Evolutionary conservation across 2,797 vertebrate species (phyloP).

Genomic region (Odontamblyopus rebecca): DNA sequence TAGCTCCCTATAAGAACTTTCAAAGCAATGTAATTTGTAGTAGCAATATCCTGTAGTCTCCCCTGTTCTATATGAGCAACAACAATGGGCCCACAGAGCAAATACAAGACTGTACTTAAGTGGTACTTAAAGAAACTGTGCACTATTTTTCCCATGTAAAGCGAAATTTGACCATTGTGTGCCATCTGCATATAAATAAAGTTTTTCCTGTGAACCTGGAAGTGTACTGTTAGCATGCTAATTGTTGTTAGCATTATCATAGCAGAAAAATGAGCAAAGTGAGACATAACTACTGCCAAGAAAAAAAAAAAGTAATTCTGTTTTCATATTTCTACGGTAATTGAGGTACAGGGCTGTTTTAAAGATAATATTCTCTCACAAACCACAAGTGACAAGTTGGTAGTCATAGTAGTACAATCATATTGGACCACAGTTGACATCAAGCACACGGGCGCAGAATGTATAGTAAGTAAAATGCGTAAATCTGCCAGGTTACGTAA

Average conservation of each 20-base stretch:
- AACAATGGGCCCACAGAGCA: not conserved
- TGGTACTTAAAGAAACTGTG: not conserved
- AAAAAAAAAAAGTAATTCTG: too few relatives aligned
- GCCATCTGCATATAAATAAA: too few relatives aligned
- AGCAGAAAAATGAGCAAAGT: too few relatives aligned
- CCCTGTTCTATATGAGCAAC: not conserved
- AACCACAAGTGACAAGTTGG: conserved; percentile 21
- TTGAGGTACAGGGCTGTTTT: conserved; percentile 14
- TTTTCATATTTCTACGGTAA: too few relatives aligned
- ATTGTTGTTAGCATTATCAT: too few relatives aligned
- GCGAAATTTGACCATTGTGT: too few relatives aligned
- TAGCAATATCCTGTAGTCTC: not conserved
- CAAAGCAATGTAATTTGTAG: not conserved
- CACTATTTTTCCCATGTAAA: too few relatives aligned
- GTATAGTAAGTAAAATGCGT: conserved; percentile 60
- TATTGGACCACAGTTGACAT: conserved; percentile 50
- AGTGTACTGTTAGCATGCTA: too few relatives aligned
- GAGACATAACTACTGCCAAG: too few relatives aligned
- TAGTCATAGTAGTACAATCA: conserved; percentile 42
- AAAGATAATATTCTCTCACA: not conserved
- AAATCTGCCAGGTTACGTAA: conserved; percentile 67
- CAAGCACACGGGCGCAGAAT: conserved; percentile 32
- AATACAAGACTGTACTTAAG: not conserved
- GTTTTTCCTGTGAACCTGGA: too few relatives aligned
- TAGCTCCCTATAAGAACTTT: conserved; percentile 5